Evolutionary conservation across 2,797 vertebrate genomes (phyloP), one percentile per base, ranked within the genome.

Genomic region (Discoglossus pictus): DNA sequence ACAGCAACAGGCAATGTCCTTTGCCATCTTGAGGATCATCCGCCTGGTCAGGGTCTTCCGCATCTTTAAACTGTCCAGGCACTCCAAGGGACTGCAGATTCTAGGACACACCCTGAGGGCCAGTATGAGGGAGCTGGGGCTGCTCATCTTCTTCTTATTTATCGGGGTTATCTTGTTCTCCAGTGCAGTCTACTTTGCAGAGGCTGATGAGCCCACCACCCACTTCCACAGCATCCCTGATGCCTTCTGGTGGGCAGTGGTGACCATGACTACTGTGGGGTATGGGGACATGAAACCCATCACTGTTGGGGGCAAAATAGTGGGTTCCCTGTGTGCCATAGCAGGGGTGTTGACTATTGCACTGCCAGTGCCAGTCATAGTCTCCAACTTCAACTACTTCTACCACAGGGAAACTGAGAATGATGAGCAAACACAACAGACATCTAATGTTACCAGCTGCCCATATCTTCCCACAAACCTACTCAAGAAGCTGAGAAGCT

Each of bases 301-400:
- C 82, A 99, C 97, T 0, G 95, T 99, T 31, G 96, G 97, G 2
- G 97, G 97, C 55, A 99, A 99, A 82, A 99, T 99, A 34, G 97
- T 99, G 25, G 97, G 97, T 76, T 99, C 97, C 54, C 85, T 99
- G 48, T 99, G 97, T 86, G 97, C 97, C 78, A 99, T 99, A 56
- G 97, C 97, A 0, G 97, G 97, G 68, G 97, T 99, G 77, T 82
- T 99, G 75, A 99, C 97, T 84, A 99, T 99, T 79, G 97, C 97
- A 78, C 90, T 99, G 61, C 97, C 97, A 54, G 97, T 99, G 78
- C 97, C 97, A 54, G 97, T 99, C 82, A 99, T 99, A 72, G 97
- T 99, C 78, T 99, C 97, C 85, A 99, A 99, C 89, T 99, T 99
- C 84, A 99, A 99, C 88, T 99, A 99, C 87, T 99, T 99, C 81